Base-by-base conservation (phyloP, 2,113 vertebrate species). In the Tylochromis polylepis region DNA sequence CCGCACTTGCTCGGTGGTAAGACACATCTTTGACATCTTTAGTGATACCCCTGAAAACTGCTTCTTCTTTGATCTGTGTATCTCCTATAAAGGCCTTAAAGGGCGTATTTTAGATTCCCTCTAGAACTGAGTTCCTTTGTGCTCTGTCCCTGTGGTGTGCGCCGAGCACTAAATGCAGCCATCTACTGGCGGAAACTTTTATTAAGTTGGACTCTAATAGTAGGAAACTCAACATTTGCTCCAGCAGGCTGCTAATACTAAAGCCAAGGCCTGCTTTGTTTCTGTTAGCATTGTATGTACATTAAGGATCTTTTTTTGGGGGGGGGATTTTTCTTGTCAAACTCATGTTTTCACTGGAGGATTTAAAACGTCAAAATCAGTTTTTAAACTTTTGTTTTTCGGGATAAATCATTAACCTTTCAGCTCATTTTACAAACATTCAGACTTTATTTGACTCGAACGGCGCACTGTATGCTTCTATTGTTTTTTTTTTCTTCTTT, bases 1-100 rank as follows among this genome's bases (percentile, higher is more conserved):
- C 96, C 96, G 38, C 96, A 95, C n/a, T 92, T 96, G 6, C 91
- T 95, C 58, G 94, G 95, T 46, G 97, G 99, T 99, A 96, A 97
- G 97, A 87, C 1, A 0, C 27, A 20, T 12, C 14, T 75, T 9
- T 38, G 10, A 5, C n/a, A 5, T 62, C 11, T 15, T n/a, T 53
- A 46, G 24, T n/a, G 2, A 56, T 49, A 58, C 38, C 5, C 58
- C 24, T 16, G 15, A 22, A 31, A 6, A 34, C 12, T 4, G 24
- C 24, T 27, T 3, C 77, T 0, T 6, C 1, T 46, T 82, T 78
- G 7, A 11, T 79, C 11, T 15, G 2, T 15, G 51, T 10, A 24
- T 10, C 38, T n/a, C 6, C 34, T 70, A 4, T 36, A 55, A 82
- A 84, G 3, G 22, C 29, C 43, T 70, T 38, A 43, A 75, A 86